Percentiles rank a stretch among this genome's conserved stretches.
Conservation (phyloP, 2,113 vertebrate species). For the Perognathus longimembris region DNA sequence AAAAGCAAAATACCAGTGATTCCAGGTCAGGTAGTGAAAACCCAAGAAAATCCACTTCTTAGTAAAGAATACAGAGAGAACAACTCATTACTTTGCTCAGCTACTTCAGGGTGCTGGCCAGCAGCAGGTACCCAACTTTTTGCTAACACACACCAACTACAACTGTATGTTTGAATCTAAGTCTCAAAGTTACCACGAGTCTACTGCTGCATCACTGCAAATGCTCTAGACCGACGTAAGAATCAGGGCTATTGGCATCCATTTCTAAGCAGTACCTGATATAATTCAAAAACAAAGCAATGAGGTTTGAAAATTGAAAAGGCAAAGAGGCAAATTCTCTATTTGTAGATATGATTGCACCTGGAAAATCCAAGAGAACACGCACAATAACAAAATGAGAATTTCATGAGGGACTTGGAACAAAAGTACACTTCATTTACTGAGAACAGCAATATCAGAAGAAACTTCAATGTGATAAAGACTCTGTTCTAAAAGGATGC, state of each 20-base stretch:
- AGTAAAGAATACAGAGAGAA: neutral
- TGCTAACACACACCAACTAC: neutral
- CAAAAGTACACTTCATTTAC: neutral
- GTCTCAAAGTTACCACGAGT: neutral
- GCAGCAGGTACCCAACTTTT: neutral
- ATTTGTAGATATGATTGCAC: conserved; percentile 6
- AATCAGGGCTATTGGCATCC: neutral
- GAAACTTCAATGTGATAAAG: neutral
- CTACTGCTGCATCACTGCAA: neutral
- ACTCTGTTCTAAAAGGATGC: neutral
- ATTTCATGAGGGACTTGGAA: neutral
- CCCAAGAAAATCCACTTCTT: neutral
- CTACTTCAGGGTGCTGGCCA: neutral
- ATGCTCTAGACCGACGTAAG: neutral
- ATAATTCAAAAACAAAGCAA: conserved; percentile 19
- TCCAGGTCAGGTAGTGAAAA: neutral
- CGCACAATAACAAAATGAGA: neutral
- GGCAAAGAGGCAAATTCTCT: neutral
- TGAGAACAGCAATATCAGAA: no score
- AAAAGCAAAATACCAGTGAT: neutral
- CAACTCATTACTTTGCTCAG: neutral
- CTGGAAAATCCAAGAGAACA: conserved; percentile 23
- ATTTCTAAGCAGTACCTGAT: neutral
- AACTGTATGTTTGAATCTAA: neutral
- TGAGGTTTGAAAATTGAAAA: conserved; percentile 27